A percentile compares a stretch with the other conserved stretches of the same genome.
Conservation (phyloP, 2,888 invertebrate genomes). For the Drosophila greeni region DNA sequence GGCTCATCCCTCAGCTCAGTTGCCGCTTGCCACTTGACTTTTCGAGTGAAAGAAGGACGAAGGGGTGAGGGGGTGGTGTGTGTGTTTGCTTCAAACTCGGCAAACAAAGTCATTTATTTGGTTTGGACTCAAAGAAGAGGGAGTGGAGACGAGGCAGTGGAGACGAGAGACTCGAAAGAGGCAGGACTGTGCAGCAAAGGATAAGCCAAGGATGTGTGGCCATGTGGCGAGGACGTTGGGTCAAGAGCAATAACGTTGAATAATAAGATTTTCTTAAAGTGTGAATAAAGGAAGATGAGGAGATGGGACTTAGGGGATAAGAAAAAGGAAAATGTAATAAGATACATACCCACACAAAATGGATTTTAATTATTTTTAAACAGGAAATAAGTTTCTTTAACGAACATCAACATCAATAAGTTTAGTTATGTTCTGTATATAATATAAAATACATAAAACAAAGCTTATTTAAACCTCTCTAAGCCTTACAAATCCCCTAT, state of each 20-base stretch:
- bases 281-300: constrained; percentile 12
- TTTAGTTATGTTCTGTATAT: neutral
- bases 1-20: constrained; percentile 39
- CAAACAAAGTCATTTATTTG: constrained; percentile 69
- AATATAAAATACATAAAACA: too few species aligned
- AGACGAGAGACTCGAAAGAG: neutral
- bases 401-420: neutral
- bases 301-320: constrained; percentile 5
- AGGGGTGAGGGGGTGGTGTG: neutral
- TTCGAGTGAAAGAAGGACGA: constrained; percentile 44
- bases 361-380: neutral
- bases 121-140: constrained; percentile 12
- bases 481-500: neutral
- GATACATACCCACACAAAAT: neutral
- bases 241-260: constrained; percentile 69
- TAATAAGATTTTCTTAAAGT: constrained; percentile 57
- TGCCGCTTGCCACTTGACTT: constrained; percentile 61
- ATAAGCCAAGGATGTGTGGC: constrained; percentile 19
- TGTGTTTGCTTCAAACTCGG: constrained; percentile 26
- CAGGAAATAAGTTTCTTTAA: neutral
- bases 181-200: neutral
- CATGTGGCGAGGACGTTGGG: constrained; percentile 43
- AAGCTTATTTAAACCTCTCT: too few species aligned
- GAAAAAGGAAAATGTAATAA: neutral
- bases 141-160: neutral